phyloP scores from a whole-genome alignment of 2,888 invertebrate genomes.

The Asteroscopus sphinx region DNA sequence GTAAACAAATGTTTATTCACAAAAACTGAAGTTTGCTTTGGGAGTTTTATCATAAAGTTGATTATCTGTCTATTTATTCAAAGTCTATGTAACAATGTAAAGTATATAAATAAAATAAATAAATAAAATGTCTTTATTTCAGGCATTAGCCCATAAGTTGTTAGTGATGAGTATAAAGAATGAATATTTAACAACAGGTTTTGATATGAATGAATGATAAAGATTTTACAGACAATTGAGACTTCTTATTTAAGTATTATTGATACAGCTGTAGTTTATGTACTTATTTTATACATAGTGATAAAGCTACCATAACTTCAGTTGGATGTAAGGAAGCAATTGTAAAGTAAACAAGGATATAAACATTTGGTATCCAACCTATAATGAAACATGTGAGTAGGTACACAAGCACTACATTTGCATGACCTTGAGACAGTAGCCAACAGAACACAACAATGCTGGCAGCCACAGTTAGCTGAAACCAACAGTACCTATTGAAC shows the following conservation, averaged over 20 bases:
- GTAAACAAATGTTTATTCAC: too few species aligned
- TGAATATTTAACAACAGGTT: too few species aligned
- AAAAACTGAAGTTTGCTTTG: too few species aligned
- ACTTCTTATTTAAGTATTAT: neutral
- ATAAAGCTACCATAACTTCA: slow-evolving; percentile 15
- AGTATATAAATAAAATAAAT: too few species aligned
- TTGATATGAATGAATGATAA: too few species aligned
- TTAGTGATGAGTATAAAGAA: too few species aligned
- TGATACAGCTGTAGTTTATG: slow-evolving; percentile 9
- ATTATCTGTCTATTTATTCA: too few species aligned
- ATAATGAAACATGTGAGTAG: slow-evolving; percentile 34
- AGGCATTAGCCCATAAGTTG: too few species aligned
- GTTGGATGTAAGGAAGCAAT: slow-evolving; percentile 10
- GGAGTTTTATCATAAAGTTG: too few species aligned
- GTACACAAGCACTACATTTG: slow-evolving; percentile 29
- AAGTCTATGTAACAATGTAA: too few species aligned
- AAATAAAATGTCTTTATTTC: too few species aligned
- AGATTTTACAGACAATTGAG: too few species aligned
- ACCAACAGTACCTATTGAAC: slow-evolving; percentile 3
- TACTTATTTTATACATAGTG: slow-evolving; percentile 1
- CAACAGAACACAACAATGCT: slow-evolving; percentile 30
- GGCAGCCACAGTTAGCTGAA: slow-evolving; percentile 17
- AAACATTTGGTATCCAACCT: slow-evolving; percentile 28
- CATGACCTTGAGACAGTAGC: slow-evolving; percentile 53
- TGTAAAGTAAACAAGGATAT: slow-evolving; percentile 37